A percentile compares a stretch with the other conserved stretches of the same genome.
These are phyloP conservation scores for Pegea sp. DNA, from an alignment of 23 tunicate genomes.

Conservation along the genomic window DNA sequence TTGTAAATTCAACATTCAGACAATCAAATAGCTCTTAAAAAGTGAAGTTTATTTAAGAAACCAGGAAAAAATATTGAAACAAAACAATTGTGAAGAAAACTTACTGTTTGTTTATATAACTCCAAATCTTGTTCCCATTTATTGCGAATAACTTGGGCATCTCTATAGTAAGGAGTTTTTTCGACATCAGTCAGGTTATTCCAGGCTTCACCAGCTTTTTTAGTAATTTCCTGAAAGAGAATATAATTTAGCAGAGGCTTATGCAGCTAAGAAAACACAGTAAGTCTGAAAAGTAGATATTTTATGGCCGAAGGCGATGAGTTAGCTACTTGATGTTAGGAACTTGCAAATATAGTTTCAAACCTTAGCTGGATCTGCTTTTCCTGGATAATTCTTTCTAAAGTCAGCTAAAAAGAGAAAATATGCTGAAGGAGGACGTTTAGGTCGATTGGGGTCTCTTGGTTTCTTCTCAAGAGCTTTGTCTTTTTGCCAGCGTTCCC, in stretches of 20 bases:
- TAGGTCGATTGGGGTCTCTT: slow-evolving; percentile 78
- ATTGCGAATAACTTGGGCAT: slow-evolving; percentile 63
- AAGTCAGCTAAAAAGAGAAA: slow-evolving; percentile 76
- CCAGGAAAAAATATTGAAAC: no score
- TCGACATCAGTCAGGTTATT: slow-evolving; percentile 62
- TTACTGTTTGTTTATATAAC: slow-evolving; percentile 66
- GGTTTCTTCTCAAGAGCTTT: slow-evolving; percentile 95
- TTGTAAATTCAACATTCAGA: no score
- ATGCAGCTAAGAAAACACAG: neutral
- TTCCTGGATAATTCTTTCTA: slow-evolving; percentile 37
- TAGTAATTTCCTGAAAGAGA: slow-evolving; percentile 62
- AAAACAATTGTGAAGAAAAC: no score
- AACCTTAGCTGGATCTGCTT: slow-evolving; percentile 84
- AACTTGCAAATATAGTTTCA: neutral
- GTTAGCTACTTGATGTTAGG: neutral
- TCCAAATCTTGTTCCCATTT: slow-evolving; percentile 89
- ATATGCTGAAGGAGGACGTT: slow-evolving; percentile 87
- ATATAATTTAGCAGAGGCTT: neutral
- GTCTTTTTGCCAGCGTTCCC: slow-evolving; percentile 82
- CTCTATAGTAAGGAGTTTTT: slow-evolving; percentile 70
- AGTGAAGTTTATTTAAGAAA: no score
- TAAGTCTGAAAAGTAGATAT: neutral
- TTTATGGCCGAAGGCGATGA: neutral
- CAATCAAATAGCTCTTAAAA: no score
- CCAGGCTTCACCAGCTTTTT: slow-evolving; percentile 93